Evolutionary conservation across 2,888 invertebrate species (phyloP).

Genomic region (Hipparchia sbordonii): DNA sequence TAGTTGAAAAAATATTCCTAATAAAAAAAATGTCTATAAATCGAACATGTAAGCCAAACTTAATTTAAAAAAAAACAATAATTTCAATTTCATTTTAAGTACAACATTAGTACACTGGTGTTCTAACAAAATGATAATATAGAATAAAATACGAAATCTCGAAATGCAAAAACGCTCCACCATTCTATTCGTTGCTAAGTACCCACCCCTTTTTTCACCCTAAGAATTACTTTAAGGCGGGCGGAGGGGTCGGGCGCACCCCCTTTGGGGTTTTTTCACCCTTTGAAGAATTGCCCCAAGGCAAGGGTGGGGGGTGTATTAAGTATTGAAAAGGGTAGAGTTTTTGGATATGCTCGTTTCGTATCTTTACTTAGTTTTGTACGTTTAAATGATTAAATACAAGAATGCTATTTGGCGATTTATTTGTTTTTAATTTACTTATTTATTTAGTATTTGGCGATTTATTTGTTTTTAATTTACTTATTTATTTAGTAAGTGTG

Average conservation of each 20-base stretch:
- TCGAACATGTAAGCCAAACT: background rate
- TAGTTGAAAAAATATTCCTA: no score
- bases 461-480: background rate
- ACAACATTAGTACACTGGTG: no score
- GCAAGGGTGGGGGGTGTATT: constrained; percentile 70
- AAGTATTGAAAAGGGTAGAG: constrained; percentile 77
- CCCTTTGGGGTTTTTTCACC: constrained; percentile 74
- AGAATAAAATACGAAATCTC: constrained; percentile 30
- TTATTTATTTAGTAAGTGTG: no score
- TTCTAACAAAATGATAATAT: constrained; percentile 10
- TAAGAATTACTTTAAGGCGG: constrained; percentile 80
- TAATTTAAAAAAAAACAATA: background rate
- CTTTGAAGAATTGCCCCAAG: constrained; percentile 82
- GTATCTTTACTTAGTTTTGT: constrained; percentile 25
- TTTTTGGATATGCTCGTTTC: constrained; percentile 57
- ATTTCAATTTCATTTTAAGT: background rate
- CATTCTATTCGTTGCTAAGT: constrained; percentile 75
- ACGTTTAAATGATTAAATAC: constrained; percentile 14
- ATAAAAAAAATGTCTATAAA: background rate
- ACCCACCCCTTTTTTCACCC: constrained; percentile 81
- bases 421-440: background rate
- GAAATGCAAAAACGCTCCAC: constrained; percentile 60
- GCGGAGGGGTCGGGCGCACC: constrained; percentile 51
- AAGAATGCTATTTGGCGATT: background rate
- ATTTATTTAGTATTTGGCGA: constrained; percentile 7